A percentile compares a stretch with the other conserved stretches of the same genome.
Conservation (phyloP, 2,113 vertebrate genomes). For the Phylloscopus trochilus region DNA sequence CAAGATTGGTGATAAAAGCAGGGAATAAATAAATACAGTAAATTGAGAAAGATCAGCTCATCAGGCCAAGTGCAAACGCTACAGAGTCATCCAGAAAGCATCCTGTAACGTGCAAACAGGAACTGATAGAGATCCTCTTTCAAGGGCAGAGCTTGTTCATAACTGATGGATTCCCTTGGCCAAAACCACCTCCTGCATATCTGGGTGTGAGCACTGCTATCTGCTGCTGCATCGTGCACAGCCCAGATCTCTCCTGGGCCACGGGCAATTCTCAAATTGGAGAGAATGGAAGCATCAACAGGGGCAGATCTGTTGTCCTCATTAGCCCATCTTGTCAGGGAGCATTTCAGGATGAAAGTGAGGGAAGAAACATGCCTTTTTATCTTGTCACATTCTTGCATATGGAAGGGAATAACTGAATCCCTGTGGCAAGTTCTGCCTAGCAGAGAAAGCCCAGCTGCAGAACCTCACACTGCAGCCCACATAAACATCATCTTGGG, state of each 20-base stretch:
- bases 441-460: not conserved
- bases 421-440: not conserved
- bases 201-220: slow-evolving; percentile 16
- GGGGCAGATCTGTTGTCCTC: not conserved
- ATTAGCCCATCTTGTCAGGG: not conserved
- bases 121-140: not conserved
- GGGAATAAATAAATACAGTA: not conserved
- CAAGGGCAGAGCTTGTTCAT: not conserved
- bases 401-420: not conserved
- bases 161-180: not conserved
- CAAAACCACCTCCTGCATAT: not conserved
- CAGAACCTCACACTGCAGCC: not conserved
- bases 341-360: not conserved
- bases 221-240: not conserved
- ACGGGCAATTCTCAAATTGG: not conserved
- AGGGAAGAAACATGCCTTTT: not conserved
- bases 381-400: slow-evolving; percentile 22
- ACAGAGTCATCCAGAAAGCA: not conserved
- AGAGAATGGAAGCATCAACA: not conserved
- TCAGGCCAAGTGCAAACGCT: not conserved
- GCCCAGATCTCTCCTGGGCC: not conserved
- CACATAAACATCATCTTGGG: not conserved
- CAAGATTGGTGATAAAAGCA: not conserved
- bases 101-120: not conserved
- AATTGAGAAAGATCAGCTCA: slow-evolving; percentile 13